Conservation (phyloP, 1,140 invertebrate genomes). For the Mizuhopecten yessoensis region DNA sequence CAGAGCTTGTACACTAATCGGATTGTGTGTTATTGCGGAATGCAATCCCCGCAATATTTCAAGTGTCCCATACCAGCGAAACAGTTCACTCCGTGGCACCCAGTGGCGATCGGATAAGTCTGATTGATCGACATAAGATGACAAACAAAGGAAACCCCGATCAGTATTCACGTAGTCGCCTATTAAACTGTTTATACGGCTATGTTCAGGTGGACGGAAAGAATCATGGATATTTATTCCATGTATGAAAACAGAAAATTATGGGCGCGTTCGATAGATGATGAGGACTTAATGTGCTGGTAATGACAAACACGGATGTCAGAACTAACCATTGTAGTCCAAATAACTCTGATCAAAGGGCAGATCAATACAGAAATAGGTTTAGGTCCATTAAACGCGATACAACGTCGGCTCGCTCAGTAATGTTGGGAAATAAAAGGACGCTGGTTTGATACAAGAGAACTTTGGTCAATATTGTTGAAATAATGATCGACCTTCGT, state of each 20-base stretch:
- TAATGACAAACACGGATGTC: conserved; percentile 6
- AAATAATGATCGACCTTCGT: neutral
- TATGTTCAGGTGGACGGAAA: neutral
- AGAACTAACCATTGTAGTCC: conserved; percentile 20
- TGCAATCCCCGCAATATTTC: neutral
- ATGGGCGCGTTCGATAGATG: neutral
- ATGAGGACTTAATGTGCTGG: neutral
- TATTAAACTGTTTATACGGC: conserved; percentile 34
- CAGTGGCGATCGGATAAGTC: neutral
- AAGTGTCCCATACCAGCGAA: neutral
- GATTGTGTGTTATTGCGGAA: conserved; percentile 15
- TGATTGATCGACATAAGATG: conserved; percentile 25
- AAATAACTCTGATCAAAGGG: conserved; percentile 24
- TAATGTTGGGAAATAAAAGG: neutral
- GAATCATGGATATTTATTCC: conserved; percentile 27
- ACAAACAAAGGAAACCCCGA: neutral
- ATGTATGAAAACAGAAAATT: neutral
- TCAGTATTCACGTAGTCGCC: conserved; percentile 21
- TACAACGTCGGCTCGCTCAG: neutral
- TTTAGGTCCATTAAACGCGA: neutral
- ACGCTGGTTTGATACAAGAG: neutral
- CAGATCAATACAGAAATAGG: neutral
- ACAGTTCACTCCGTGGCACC: neutral
- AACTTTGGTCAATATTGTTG: neutral
- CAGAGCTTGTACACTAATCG: neutral